Evolutionary conservation across 2,113 vertebrate species (phyloP).

Genomic region (Vicugna pacos): DNA sequence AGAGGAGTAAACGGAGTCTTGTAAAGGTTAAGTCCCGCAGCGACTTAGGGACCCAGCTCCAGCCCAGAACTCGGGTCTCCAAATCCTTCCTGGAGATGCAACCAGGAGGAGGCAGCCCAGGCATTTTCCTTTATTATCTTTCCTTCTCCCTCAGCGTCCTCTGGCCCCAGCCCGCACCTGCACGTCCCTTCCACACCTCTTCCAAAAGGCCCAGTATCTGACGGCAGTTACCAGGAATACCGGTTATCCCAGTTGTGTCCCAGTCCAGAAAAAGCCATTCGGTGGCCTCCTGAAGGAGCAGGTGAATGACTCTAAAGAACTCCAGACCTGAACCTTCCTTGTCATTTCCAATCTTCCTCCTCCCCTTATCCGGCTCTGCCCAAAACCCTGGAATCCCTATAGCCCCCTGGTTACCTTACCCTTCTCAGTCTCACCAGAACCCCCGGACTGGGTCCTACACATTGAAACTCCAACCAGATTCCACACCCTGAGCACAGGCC

Average conservation of each 20-base stretch:
- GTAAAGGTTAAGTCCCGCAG: background rate
- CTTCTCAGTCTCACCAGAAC: constrained; percentile 6
- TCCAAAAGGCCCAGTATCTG: background rate
- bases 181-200: background rate
- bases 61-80: background rate
- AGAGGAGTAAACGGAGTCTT: too few species aligned
- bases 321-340: background rate
- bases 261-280: constrained; percentile 32
- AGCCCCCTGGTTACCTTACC: background rate
- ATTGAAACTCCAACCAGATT: constrained; percentile 49
- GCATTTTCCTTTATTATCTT: background rate
- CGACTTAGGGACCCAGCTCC: background rate
- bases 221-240: constrained; percentile 56
- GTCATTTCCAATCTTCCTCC: background rate
- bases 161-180: background rate
- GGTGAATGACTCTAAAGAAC: background rate
- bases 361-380: background rate
- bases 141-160: background rate
- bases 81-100: background rate
- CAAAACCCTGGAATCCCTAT: background rate
- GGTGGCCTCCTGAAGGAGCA: background rate
- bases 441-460: constrained; percentile 14
- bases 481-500: background rate
- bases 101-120: background rate
- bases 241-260: constrained; percentile 47